Base-by-base conservation (phyloP, 2,888 invertebrate species). In the Gibbula magus region DNA sequence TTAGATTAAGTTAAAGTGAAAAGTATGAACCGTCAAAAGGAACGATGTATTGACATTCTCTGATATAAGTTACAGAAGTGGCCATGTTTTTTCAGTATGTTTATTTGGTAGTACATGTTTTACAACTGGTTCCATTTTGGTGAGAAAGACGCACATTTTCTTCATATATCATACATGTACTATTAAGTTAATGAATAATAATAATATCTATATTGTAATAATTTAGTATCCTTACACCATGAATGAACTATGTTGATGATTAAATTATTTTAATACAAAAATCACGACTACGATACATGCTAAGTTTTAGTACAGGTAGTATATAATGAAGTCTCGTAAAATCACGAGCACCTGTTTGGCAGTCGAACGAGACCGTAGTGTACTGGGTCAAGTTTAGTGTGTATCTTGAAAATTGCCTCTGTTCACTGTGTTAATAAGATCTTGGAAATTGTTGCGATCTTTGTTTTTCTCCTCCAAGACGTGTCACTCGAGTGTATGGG, bases 401-500 rank as follows among this genome's bases (percentile, higher is more conserved):
- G 25, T 61, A 4, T 61, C 25, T 61, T 61, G 25, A 29, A 45
- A 61, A 61, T 29, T 18, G 61, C 29, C 29, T n/a, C 61, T 61
- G 61, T 61, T 25, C 16, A 61, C n/a, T n/a, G n/a, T n/a, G n/a
- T n/a, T n/a, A n/a, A n/a, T n/a, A n/a, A n/a, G 5, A 25, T 61
- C 29, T 29, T 25, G 18, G 29, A 16, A 61, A 29, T 29, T 2
- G 61, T 25, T 61, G 29, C 25, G 10, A 45, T 61, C 61, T 29
- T 18, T 61, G 25, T 61, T 25, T 29, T 25, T 61, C 10, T 3
- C 25, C 29, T 61, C 16, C 25, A 4, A 22, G 29, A 25, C 61
- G 61, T 61, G 25, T 61, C 29, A 61, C 25, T 61, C 61, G 61
- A 29, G 61, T 89, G 87, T 87, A 90, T 90, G 90, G 90, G 90